Conservation (phyloP, 1,140 invertebrate genomes). For the Gonatopus flavifemur region DNA sequence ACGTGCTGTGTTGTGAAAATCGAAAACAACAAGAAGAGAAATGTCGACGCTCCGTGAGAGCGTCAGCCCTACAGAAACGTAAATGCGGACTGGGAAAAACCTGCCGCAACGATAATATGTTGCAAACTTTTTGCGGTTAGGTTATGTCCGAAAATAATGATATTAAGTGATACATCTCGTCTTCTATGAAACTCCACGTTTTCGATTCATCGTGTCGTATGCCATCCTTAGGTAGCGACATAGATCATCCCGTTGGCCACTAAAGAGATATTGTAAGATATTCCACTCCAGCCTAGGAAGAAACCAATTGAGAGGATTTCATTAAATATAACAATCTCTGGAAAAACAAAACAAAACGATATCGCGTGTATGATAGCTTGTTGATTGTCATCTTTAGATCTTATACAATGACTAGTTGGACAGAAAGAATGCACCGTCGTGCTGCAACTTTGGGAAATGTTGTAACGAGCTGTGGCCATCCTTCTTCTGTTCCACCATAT, state of each 20-base stretch:
- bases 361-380: neutral
- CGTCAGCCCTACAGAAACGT: neutral
- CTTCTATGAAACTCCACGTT: neutral
- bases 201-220: neutral
- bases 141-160: conserved; percentile 6
- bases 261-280: neutral
- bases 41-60: neutral
- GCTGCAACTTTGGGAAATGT: conserved; percentile 86
- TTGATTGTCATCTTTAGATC: conserved; percentile 12
- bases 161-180: neutral
- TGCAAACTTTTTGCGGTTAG: conserved; percentile 5
- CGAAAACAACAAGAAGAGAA: neutral
- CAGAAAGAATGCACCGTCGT: conserved; percentile 83
- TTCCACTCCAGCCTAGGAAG: neutral
- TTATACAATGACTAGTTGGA: conserved; percentile 81
- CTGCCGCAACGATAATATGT: neutral
- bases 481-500: conserved; percentile 68
- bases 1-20: neutral
- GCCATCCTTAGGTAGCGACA: no score
- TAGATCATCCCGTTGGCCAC: neutral
- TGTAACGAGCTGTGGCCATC: conserved; percentile 84
- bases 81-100: neutral
- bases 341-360: neutral
- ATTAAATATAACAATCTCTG: neutral
- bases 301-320: neutral